These are phyloP conservation scores for Clinocottus analis DNA, from an alignment of 2,113 vertebrate species.

Conservation along the genomic window DNA sequence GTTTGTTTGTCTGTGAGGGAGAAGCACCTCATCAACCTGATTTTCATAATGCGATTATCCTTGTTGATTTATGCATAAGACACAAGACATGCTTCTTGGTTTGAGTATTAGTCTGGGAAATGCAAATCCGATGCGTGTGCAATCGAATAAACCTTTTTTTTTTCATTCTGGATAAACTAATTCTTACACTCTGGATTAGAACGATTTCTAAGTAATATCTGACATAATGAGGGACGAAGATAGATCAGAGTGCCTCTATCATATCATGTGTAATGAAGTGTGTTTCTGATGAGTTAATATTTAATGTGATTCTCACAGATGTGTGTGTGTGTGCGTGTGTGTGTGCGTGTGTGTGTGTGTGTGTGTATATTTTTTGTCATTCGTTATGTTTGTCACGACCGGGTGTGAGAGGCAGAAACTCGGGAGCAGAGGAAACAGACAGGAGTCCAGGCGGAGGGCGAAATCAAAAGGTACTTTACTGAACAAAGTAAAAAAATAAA, in stretches of 20 bases:
- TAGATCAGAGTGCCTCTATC: not conserved
- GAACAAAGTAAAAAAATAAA: too few species aligned
- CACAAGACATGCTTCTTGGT: conserved; percentile 50
- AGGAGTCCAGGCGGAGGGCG: too few species aligned
- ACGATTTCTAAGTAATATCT: conserved; percentile 5
- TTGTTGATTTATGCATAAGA: conserved; percentile 74
- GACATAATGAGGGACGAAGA: conserved; percentile 1
- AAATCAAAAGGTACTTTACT: too few species aligned
- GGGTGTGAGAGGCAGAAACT: too few species aligned
- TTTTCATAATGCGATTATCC: conserved; percentile 75
- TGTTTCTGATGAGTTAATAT: not conserved
- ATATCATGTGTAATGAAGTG: not conserved
- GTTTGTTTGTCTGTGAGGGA: conserved; percentile 23
- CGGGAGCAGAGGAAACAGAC: too few species aligned
- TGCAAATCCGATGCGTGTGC: conserved; percentile 58
- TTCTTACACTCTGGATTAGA: conserved; percentile 16
- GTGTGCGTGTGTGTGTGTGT: too few species aligned
- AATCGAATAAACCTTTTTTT: conserved; percentile 46
- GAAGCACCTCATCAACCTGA: conserved; percentile 55
- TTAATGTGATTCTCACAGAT: not conserved
- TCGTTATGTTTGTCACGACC: too few species aligned
- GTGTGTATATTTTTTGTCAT: too few species aligned
- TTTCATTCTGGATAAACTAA: not conserved
- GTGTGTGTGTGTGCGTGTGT: too few species aligned
- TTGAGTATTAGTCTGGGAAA: conserved; percentile 48